Base-by-base conservation (phyloP, 64 coral and sea anemone genomes). In the Porites australiensis region DNA sequence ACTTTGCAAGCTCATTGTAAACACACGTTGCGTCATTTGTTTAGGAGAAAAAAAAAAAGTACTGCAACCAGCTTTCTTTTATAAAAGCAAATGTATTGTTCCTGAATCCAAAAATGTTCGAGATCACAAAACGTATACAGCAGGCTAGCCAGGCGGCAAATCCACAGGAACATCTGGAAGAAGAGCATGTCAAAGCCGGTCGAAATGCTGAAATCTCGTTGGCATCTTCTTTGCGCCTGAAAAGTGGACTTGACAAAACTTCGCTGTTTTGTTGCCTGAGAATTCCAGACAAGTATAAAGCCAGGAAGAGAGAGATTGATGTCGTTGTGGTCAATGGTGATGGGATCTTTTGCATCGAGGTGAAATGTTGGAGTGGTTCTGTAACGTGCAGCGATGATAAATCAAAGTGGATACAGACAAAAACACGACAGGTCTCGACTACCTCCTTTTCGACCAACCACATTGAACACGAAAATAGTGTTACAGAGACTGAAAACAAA, bases 251-350 rank as follows among this genome's bases (percentile, higher is more conserved):
- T 5, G 96, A 98, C 67, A 85, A n/a, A 14, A 88, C 96, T 67
- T 95, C 89, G 14, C 88, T 98, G 82, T 98, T 98, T 92, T 98
- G 96, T 82, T 93, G 93, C 62, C 86, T 98, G 62, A 83, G 96
- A 45, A 79, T 98, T 80, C 96, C 96, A 64, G 96, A 98, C 18
- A 80, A 88, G 79, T 98, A 98, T 80, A 89, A 98, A 80, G 83
- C 93, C n/a, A 76, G 96, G 62, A 98, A 91, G 77, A 77, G 93
- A 65, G 96, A 98, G 81, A 95, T 98, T 14, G 96, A 98, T 78
- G 89, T 98, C 50, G 96, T 98, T 85, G 82, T 98, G 16, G 71
- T 98, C 8, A 92, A 75, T 43, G 59, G 19, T 37, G 64, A 83
- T 78, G 96, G 96, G 51, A 95, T 98, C 58, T 92, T 98, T 65